Evolutionary conservation across 2,888 invertebrate species (phyloP).

Genomic region (Sminthurides aquaticus): DNA sequence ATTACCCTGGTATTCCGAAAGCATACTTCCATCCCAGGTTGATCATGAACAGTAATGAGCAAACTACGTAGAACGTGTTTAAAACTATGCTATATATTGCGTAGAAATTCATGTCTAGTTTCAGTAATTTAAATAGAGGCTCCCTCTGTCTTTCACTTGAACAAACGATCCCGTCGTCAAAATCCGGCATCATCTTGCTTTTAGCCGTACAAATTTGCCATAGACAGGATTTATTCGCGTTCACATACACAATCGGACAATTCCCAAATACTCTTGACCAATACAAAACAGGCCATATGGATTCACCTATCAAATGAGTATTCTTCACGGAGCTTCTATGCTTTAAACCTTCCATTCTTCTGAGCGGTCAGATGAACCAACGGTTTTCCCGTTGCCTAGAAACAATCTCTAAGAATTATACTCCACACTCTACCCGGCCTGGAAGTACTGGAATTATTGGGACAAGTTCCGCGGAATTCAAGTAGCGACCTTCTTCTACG

Average conservation of each 20-base stretch:
- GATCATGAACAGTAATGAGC: neutral
- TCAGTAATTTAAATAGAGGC: neutral
- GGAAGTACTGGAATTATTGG: too few species aligned
- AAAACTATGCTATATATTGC: neutral
- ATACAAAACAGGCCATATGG: constrained; percentile 1
- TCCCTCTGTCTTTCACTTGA: too few species aligned
- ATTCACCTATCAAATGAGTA: neutral
- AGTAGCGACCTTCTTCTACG: too few species aligned
- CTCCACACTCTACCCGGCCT: too few species aligned
- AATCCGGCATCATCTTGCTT: neutral
- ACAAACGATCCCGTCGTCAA: neutral
- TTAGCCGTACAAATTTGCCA: too few species aligned
- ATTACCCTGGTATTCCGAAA: neutral
- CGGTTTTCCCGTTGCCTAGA: too few species aligned
- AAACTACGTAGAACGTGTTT: neutral
- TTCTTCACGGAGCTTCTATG: too few species aligned
- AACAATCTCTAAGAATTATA: too few species aligned
- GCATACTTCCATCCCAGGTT: neutral
- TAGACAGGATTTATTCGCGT: neutral
- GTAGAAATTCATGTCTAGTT: neutral
- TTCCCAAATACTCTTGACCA: neutral
- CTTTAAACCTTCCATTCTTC: too few species aligned
- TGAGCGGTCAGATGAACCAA: too few species aligned
- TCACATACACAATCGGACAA: neutral
- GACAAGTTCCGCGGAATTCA: too few species aligned